A percentile compares a stretch with the other conserved stretches of the same genome.
phyloP scores from a whole-genome alignment of 1,140 invertebrate species.

The Ceratina calcarata region DNA sequence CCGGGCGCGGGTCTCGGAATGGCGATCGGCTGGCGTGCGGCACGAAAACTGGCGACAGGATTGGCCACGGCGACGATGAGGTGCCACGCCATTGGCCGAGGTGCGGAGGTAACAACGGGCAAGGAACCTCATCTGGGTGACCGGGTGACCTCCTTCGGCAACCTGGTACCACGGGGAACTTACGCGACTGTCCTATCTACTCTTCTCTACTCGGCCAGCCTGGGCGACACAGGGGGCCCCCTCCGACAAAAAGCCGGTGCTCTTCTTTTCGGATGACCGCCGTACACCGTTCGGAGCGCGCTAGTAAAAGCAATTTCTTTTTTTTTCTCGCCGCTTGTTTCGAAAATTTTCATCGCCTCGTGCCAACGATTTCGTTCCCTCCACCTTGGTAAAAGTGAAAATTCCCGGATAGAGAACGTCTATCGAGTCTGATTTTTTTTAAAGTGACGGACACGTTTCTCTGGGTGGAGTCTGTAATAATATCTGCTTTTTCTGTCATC shows the following conservation, averaged over 20 bases:
- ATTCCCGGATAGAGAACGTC: neutral
- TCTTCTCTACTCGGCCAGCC: neutral
- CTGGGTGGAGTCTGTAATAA: neutral
- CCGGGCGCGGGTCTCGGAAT: slow-evolving; percentile 69
- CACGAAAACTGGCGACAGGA: slow-evolving; percentile 70
- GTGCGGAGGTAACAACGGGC: slow-evolving; percentile 64
- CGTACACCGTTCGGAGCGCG: neutral
- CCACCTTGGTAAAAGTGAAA: slow-evolving; percentile 18
- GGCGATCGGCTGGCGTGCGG: slow-evolving; percentile 60
- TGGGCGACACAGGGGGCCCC: neutral
- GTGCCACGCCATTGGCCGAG: slow-evolving; percentile 57
- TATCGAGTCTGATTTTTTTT: neutral
- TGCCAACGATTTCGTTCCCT: neutral
- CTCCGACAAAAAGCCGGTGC: slow-evolving; percentile 13
- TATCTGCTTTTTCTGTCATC: neutral
- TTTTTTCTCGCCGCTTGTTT: neutral
- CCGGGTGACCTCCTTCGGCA: slow-evolving; percentile 76
- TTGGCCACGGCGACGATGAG: slow-evolving; percentile 71
- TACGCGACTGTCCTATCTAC: slow-evolving; percentile 32
- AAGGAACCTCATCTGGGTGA: slow-evolving; percentile 79
- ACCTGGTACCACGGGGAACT: slow-evolving; percentile 50
- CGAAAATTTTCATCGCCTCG: slow-evolving; percentile 3
- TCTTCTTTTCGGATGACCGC: slow-evolving; percentile 24
- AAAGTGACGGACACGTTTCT: too few relatives aligned
- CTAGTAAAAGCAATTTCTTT: slow-evolving; percentile 20